Conservation (phyloP, 2,113 vertebrate species). For the Gobiocypris rarus region DNA sequence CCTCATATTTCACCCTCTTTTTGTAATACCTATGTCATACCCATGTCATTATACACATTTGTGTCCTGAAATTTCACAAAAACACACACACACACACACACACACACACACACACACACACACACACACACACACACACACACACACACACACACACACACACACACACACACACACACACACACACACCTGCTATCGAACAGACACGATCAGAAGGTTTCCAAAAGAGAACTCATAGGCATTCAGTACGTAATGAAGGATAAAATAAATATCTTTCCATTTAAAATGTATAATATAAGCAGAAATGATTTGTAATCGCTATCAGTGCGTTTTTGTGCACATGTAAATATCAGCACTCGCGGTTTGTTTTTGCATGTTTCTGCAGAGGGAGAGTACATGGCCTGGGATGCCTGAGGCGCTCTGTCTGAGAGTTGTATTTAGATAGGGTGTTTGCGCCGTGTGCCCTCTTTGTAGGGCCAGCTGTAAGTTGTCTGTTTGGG, state of each 20-base stretch:
- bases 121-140: too few relatives aligned
- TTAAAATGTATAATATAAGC: background rate
- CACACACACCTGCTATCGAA: background rate
- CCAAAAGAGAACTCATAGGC: background rate
- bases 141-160: too few relatives aligned
- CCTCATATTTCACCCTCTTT: too few relatives aligned
- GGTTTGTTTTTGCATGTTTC: conserved; percentile 52
- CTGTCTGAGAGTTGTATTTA: conserved; percentile 50
- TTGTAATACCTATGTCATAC: too few relatives aligned
- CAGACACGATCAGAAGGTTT: background rate
- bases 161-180: too few relatives aligned
- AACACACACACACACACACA: too few relatives aligned
- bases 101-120: too few relatives aligned
- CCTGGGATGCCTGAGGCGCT: conserved; percentile 33
- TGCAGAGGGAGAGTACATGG: conserved; percentile 35
- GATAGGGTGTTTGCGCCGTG: conserved; percentile 54
- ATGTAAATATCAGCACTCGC: conserved; percentile 9
- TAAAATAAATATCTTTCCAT: background rate
- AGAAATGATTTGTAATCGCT: background rate
- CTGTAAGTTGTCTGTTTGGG: conserved; percentile 66
- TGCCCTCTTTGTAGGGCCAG: conserved; percentile 68
- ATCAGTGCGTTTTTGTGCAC: background rate
- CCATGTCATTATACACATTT: too few relatives aligned
- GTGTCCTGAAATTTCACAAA: too few relatives aligned
- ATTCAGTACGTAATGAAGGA: background rate